Conservation (phyloP, 2,113 vertebrate genomes). For the Myotis yumanensis region DNA sequence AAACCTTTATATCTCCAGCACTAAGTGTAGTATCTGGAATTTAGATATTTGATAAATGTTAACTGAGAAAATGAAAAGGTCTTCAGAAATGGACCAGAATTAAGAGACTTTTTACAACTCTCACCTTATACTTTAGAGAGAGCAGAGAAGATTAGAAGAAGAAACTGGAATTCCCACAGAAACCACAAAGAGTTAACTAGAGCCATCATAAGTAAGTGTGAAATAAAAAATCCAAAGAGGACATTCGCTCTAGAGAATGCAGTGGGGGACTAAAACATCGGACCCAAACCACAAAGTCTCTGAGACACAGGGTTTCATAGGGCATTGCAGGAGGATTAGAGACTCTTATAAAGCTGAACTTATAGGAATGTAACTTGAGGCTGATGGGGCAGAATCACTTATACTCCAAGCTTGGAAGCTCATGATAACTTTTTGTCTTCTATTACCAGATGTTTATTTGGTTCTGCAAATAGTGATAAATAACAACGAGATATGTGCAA, state of each 20-base stretch:
- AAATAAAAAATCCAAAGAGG: background rate
- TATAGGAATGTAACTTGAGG: constrained; percentile 3
- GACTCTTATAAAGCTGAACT: constrained; percentile 2
- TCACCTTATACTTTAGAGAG: background rate
- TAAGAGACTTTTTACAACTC: background rate
- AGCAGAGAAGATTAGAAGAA: background rate
- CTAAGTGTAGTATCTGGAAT: background rate
- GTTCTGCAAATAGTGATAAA: constrained; percentile 8
- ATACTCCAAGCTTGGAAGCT: constrained; percentile 5
- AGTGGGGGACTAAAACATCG: background rate
- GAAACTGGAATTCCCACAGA: background rate
- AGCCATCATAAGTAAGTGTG: background rate
- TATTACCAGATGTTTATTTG: background rate
- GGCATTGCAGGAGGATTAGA: background rate
- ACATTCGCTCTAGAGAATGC: background rate
- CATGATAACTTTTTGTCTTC: constrained; percentile 24
- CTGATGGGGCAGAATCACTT: background rate
- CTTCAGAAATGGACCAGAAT: background rate
- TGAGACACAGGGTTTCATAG: background rate
- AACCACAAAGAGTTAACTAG: background rate
- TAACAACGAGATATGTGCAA: background rate
- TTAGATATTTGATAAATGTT: background rate
- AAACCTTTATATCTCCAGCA: background rate
- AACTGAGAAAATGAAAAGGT: background rate
- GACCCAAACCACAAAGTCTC: background rate